Evolutionary conservation across 2,797 vertebrate species (phyloP).

Genomic region (Novumbra hubbsi): DNA sequence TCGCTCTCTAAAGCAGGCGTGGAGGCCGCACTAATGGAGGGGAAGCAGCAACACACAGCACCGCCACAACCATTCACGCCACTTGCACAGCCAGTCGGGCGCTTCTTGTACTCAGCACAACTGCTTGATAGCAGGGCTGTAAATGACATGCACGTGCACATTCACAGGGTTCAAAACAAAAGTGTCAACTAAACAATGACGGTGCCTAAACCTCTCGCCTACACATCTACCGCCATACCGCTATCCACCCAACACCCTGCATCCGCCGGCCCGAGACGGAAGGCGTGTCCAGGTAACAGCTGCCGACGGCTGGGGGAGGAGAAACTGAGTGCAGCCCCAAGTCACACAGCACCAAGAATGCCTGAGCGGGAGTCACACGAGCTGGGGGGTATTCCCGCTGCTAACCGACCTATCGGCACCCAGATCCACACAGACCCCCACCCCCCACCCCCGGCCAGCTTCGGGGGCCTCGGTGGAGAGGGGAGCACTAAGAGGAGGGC

Average conservation of each 20-base stretch:
- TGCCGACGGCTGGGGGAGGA: constrained; percentile 28
- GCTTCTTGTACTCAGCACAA: not conserved
- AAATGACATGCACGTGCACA: not conserved
- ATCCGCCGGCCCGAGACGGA: constrained; percentile 45
- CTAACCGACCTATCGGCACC: not conserved
- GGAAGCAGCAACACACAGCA: not conserved
- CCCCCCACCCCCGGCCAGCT: not conserved
- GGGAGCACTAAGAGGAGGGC: not conserved
- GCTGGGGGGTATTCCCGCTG: not conserved
- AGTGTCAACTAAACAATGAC: constrained; percentile 27
- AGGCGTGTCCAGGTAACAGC: constrained; percentile 53
- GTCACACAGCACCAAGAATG: not conserved
- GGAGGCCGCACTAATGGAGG: constrained; percentile 24
- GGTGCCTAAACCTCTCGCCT: constrained; percentile 21
- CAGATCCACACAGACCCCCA: not conserved
- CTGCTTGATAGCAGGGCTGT: not conserved
- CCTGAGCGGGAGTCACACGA: constrained; percentile 22
- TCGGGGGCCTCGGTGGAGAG: not conserved
- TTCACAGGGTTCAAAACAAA: not conserved
- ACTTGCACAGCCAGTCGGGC: not conserved
- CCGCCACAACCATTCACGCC: not conserved
- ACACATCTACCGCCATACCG: constrained; percentile 33
- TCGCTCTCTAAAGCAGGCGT: constrained; percentile 15
- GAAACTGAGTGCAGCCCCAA: not conserved
- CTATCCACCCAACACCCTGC: constrained; percentile 29